Conservation (phyloP, 2,113 vertebrate genomes). For the cattle (Bos taurus) region ARS-UCD2.0 NC_037352.1:41479501-41480000, state of each 20-base stretch:
- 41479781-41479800: neutral
- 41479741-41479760: no score
- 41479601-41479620: no score
- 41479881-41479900: neutral
- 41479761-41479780: neutral
- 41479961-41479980: rapidly evolving
- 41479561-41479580: neutral
- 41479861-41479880: rapidly evolving
- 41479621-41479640: neutral
- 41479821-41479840: neutral
- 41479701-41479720: rapidly evolving
- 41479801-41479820: rapidly evolving
- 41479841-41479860: neutral
- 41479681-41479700: conserved; percentile 87
- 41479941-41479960: rapidly evolving
- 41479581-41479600: rapidly evolving
- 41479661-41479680: conserved; percentile 90
- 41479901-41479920: neutral
- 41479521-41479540: rapidly evolving
- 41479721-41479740: neutral
- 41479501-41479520: rapidly evolving
- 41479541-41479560: no score
- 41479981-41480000: neutral
- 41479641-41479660: conserved; percentile 95
- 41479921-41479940: neutral